These are phyloP conservation scores for Catharus bicknelli DNA, from an alignment of 2,113 vertebrate genomes.

Conservation along the genomic window DNA sequence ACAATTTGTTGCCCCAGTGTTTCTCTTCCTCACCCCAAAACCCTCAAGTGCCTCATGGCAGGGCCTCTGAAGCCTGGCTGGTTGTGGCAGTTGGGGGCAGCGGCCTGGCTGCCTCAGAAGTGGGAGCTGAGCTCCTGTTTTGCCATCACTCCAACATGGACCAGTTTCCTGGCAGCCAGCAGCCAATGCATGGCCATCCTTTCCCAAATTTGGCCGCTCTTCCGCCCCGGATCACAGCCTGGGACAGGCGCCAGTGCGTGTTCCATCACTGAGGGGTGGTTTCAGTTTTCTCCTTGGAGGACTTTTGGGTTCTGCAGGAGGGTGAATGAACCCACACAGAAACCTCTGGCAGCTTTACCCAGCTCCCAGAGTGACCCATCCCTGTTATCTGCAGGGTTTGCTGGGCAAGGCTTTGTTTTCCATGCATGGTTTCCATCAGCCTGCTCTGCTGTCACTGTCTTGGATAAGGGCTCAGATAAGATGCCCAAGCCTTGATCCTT, in stretches of 20 bases:
- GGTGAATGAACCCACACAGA: accelerated
- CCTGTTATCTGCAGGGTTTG: accelerated
- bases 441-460: accelerated
- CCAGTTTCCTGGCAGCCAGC: not conserved
- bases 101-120: accelerated
- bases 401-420: accelerated
- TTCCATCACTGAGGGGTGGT: accelerated
- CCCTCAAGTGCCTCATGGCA: accelerated
- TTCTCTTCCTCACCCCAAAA: not conserved
- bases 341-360: not conserved
- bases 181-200: accelerated
- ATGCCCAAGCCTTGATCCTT: accelerated
- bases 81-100: accelerated
- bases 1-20: not conserved
- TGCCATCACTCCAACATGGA: accelerated
- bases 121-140: not conserved
- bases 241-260: accelerated
- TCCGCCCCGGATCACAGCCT: accelerated
- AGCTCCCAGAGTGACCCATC: not conserved
- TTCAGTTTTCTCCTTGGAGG: not conserved
- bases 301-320: not conserved
- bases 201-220: accelerated
- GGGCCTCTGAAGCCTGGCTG: accelerated
- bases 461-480: not conserved
- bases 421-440: accelerated